Percentiles rank a stretch among this genome's conserved stretches.
These are phyloP conservation scores for Micromesistius poutassou DNA, from an alignment of 2,797 vertebrate species.

Conservation along the genomic window DNA sequence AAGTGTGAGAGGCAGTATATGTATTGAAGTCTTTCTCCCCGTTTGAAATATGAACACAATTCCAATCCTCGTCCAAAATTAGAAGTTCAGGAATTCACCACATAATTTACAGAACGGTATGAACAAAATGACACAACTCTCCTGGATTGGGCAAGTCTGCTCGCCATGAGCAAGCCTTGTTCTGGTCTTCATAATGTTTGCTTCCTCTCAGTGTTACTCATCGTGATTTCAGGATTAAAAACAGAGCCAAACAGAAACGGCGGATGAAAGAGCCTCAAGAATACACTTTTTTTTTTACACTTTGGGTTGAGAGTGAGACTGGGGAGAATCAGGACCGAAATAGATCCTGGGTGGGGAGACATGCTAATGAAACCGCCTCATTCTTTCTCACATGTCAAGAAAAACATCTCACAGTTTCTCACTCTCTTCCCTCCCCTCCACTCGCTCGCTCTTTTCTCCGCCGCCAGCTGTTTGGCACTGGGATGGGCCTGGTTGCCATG, in stretches of 20 bases:
- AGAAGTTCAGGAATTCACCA: not conserved
- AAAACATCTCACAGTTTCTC: conserved; percentile 10
- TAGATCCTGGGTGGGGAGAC: conserved; percentile 13
- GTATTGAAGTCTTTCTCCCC: not conserved
- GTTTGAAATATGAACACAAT: not conserved
- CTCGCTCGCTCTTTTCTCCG: conserved; percentile 10
- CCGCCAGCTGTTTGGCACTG: conserved; percentile 67
- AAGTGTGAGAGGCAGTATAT: not conserved
- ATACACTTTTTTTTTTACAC: too few relatives aligned
- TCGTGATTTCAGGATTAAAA: conserved; percentile 16
- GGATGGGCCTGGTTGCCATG: conserved; percentile 53
- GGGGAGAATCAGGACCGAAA: not conserved
- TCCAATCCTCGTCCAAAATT: not conserved
- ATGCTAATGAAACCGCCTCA: conserved; percentile 31
- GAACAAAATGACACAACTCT: not conserved
- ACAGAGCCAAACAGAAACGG: not conserved
- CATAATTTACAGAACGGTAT: not conserved
- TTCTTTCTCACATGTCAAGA: not conserved
- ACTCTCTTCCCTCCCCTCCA: conserved; percentile 21
- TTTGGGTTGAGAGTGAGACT: not conserved
- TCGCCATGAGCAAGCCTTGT: not conserved
- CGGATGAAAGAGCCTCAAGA: not conserved
- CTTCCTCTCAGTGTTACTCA: conserved; percentile 36
- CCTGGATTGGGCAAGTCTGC: not conserved
- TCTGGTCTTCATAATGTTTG: conserved; percentile 27